phyloP scores from a whole-genome alignment of 2,888 invertebrate genomes.

The Plagiodera versicolora region DNA sequence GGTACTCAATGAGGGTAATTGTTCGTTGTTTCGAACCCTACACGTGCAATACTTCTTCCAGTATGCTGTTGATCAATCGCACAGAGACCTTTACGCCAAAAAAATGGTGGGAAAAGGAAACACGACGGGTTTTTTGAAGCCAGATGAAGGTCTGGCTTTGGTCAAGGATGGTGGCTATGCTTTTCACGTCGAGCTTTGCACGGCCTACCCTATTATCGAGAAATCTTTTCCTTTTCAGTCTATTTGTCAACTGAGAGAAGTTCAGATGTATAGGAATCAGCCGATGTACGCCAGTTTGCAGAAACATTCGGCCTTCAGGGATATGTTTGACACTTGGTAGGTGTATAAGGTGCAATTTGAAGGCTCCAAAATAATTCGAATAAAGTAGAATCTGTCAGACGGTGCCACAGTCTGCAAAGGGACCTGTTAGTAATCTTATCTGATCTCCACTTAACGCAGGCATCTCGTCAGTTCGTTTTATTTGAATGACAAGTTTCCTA shows the following conservation, averaged over 20 bases:
- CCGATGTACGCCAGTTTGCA: conserved; percentile 43
- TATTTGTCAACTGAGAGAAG: conserved; percentile 49
- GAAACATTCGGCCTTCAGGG: conserved; percentile 48
- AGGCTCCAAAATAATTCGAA: too few species aligned
- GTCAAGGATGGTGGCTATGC: conserved; percentile 47
- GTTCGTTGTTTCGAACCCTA: too few species aligned
- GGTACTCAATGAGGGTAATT: conserved; percentile 42
- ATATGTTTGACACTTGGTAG: conserved; percentile 48
- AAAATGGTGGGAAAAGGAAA: conserved; percentile 55
- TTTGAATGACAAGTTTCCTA: too few species aligned
- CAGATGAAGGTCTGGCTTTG: conserved; percentile 40
- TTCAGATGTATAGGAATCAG: conserved; percentile 42
- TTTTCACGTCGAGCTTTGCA: conserved; percentile 48
- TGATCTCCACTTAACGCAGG: too few species aligned
- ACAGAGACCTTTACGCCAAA: conserved; percentile 60
- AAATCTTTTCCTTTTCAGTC: conserved; percentile 43
- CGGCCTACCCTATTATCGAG: conserved; percentile 48
- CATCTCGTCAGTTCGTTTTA: too few species aligned
- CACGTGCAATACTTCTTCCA: conserved; percentile 23
- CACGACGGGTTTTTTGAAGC: conserved; percentile 39
- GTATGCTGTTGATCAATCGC: conserved; percentile 57
- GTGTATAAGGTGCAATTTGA: too few species aligned
- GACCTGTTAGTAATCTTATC: too few species aligned
- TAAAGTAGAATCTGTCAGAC: too few species aligned
- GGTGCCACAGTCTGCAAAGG: too few species aligned